Conservation (phyloP, 2,888 invertebrate genomes). For the Trimorus sp. region DNA sequence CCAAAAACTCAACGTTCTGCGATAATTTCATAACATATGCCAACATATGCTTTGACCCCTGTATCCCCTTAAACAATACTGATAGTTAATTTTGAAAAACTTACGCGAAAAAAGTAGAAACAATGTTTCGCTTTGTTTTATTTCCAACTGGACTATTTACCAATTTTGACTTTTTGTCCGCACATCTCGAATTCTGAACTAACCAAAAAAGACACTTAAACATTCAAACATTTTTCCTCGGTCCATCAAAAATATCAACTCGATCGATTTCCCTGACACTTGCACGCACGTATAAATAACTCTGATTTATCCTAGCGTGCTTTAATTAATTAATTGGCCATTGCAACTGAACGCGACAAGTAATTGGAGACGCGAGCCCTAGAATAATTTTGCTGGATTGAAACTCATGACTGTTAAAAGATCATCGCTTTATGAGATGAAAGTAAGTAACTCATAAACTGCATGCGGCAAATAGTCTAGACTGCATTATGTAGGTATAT, state of each 20-base stretch:
- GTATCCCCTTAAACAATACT: no score
- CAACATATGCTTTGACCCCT: no score
- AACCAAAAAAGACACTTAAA: no score
- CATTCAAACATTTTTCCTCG: neutral
- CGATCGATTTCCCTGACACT: neutral
- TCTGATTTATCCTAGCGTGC: neutral
- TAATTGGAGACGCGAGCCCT: constrained; percentile 13
- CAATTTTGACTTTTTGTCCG: no score
- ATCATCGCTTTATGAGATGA: constrained; percentile 51
- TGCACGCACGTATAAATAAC: constrained; percentile 2
- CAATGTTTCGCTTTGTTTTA: no score
- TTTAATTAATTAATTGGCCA: constrained; percentile 23
- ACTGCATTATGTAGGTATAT: constrained; percentile 65
- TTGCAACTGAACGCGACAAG: neutral
- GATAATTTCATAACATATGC: no score
- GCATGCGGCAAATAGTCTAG: constrained; percentile 64
- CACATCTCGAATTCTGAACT: no score
- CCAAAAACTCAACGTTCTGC: no score
- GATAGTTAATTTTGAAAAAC: no score
- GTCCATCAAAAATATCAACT: neutral
- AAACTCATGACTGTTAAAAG: constrained; percentile 54
- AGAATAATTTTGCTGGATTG: constrained; percentile 30
- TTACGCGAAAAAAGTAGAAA: no score
- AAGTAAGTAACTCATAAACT: constrained; percentile 64
- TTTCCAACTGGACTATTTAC: no score